Conservation (phyloP, 2,113 vertebrate species). For the Oryzias javanicus region DNA sequence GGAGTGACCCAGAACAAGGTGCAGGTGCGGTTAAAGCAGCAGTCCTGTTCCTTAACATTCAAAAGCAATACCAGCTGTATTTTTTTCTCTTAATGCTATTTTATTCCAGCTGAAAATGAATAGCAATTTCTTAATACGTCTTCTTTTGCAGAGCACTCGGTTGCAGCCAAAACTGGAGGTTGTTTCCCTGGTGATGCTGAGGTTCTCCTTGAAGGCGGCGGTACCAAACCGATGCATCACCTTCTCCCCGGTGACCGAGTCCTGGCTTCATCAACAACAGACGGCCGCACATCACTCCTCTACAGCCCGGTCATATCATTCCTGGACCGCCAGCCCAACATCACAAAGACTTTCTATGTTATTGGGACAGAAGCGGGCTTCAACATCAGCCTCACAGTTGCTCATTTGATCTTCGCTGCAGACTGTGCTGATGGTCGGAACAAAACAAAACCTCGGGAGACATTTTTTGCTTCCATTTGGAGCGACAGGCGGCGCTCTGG, state of each 20-base stretch:
- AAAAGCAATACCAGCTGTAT: neutral
- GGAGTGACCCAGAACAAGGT: constrained; percentile 30
- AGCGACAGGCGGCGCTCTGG: neutral
- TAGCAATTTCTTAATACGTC: neutral
- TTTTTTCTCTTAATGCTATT: neutral
- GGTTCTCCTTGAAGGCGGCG: constrained; percentile 82
- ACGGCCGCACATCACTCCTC: constrained; percentile 75
- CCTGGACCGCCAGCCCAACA: constrained; percentile 82
- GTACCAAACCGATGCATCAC: constrained; percentile 77
- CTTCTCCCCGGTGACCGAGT: constrained; percentile 87
- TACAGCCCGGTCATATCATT: constrained; percentile 93
- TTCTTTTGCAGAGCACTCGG: constrained; percentile 86
- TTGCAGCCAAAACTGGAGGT: constrained; percentile 95
- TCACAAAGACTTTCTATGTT: constrained; percentile 80
- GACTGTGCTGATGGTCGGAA: constrained; percentile 71
- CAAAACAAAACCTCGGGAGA: constrained; percentile 1
- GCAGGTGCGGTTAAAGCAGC: constrained; percentile 5
- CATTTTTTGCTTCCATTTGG: neutral
- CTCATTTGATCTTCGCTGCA: constrained; percentile 88
- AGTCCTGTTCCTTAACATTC: neutral
- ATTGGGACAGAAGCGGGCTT: constrained; percentile 83
- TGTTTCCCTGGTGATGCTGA: constrained; percentile 88
- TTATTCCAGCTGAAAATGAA: no score
- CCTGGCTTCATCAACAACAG: constrained; percentile 83
- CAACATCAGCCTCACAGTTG: constrained; percentile 84